These are phyloP conservation scores for Laspeyria flexula DNA, from an alignment of 2,888 invertebrate species.

Conservation along the genomic window DNA sequence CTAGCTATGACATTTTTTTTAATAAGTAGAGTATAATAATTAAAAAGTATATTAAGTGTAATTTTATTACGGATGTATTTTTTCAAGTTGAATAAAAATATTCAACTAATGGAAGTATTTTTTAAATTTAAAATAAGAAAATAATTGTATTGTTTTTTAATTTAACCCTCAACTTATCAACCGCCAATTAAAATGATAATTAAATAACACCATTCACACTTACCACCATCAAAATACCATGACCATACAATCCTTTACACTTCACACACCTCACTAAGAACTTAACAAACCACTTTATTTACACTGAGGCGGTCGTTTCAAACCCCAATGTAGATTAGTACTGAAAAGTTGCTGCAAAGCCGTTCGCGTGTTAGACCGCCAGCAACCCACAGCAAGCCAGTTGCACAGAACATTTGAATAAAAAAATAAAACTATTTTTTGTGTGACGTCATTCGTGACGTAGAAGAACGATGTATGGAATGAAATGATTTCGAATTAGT, in stretches of 20 bases:
- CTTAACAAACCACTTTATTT: conserved; percentile 37
- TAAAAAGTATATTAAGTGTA: too few species aligned
- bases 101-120: too few species aligned
- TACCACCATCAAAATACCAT: conserved; percentile 46
- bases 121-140: too few species aligned
- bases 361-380: conserved; percentile 75
- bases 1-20: too few species aligned
- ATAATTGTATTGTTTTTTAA: too few species aligned
- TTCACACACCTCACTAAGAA: conserved; percentile 49
- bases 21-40: too few species aligned
- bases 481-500: conserved; percentile 9
- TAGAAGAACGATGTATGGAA: not conserved
- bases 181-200: too few species aligned
- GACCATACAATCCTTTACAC: conserved; percentile 34
- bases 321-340: conserved; percentile 70
- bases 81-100: too few species aligned
- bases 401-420: conserved; percentile 63
- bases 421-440: conserved; percentile 10
- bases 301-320: conserved; percentile 61
- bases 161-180: too few species aligned
- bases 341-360: conserved; percentile 76
- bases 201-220: too few species aligned
- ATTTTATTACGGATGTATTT: too few species aligned
- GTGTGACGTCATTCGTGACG: conserved; percentile 16
- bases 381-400: conserved; percentile 70